Evolutionary conservation across 2,888 invertebrate species (phyloP), one percentile per base, ranked within the genome.

Genomic region (Crematogaster levior): DNA sequence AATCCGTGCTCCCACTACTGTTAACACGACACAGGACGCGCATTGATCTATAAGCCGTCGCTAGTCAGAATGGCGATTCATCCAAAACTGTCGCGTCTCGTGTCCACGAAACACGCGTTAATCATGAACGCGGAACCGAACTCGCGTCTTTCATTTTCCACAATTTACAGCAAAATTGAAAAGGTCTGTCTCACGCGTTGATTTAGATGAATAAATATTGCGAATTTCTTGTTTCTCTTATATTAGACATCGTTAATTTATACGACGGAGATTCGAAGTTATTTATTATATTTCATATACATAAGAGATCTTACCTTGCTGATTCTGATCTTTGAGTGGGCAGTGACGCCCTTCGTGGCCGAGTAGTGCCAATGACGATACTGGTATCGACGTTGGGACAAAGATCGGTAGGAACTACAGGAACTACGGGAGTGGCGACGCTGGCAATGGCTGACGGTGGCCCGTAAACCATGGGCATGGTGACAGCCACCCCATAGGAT

Each of bases 241-340:
- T 7, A 46, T 60, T 48, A 37, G 6, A 65, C 1, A 9, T n/a
- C 18, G 12, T 68, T 30, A 63, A 56, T 53, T 68, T 48, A 65
- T 12, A 7, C 21, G 77, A 56, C 3, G 70, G 18, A 68, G 77
- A 43, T 18, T 53, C 18, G 30, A 68, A 53, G 18, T 30, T 30
- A 70, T 34, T 37, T 27, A 46, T 65, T 12, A 37, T 34, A 43
- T 43, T 43, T 12, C 10, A 12, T 56, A 18, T 34, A 53, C 10
- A 12, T 56, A 18, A 53, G 37, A 24, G 2, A 21, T 70, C 24
- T 84, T 89, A 95, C 95, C 97, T 97, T 81, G 97, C 97, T 2
- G 97, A 97, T 93, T 97, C 97, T 7, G 97, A 97, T 87, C 97
- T 95, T 93, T 98, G 98, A 27, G 97, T 95, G 1, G 97, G 97